Evolutionary conservation across 2,888 invertebrate genomes (phyloP).

Genomic region (Pantelozetes paolii): DNA sequence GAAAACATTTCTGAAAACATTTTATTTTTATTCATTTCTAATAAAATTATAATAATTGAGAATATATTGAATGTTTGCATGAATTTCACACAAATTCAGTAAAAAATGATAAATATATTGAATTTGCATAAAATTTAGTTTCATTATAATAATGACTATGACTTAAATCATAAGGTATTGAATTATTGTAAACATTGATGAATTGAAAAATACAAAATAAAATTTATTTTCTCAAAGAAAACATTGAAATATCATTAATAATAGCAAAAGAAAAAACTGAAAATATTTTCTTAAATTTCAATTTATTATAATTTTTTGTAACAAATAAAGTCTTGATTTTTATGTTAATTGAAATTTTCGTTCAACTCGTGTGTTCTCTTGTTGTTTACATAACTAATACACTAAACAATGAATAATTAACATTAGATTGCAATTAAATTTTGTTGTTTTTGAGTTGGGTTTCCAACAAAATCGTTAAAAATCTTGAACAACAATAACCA

Average conservation of each 20-base stretch:
- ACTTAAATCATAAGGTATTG: too few relatives aligned
- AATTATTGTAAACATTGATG: too few relatives aligned
- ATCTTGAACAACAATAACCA: not conserved
- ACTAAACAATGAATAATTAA: not conserved
- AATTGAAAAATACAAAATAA: not conserved
- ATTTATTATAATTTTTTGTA: not conserved
- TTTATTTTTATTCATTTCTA: too few relatives aligned
- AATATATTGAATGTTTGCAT: too few relatives aligned
- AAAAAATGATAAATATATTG: too few relatives aligned
- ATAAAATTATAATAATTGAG: too few relatives aligned
- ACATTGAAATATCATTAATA: not conserved
- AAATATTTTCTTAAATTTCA: not conserved
- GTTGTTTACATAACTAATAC: not conserved
- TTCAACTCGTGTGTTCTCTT: not conserved
- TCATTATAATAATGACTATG: too few relatives aligned
- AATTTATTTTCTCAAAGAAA: not conserved
- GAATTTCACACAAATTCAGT: too few relatives aligned
- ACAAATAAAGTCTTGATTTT: too few relatives aligned
- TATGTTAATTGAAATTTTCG: not conserved
- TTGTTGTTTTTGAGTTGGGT: not conserved
- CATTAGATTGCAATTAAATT: not conserved
- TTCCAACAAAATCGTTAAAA: not conserved
- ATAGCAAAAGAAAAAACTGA: not conserved
- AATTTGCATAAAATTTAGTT: too few relatives aligned
- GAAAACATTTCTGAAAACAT: too few relatives aligned